These are phyloP conservation scores for Hippolais icterina DNA, from an alignment of 2,113 vertebrate species.

Conservation along the genomic window DNA sequence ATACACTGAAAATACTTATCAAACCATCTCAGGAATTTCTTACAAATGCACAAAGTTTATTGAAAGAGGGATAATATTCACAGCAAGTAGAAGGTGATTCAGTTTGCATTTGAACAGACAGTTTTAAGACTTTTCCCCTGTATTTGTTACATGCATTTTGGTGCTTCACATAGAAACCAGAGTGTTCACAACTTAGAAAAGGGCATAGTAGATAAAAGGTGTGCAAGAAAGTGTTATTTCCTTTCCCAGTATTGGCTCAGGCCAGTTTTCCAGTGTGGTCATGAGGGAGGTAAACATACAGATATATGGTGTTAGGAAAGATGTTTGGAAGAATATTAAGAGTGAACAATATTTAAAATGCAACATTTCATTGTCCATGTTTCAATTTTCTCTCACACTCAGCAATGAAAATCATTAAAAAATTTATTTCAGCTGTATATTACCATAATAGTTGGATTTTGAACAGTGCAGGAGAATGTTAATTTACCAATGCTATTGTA, in stretches of 20 bases:
- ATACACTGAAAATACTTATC: background rate
- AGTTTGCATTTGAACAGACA: background rate
- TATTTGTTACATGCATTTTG: background rate
- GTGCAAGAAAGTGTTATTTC: background rate
- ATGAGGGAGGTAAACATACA: background rate
- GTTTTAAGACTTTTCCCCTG: background rate
- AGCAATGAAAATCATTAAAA: background rate
- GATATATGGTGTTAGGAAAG: background rate
- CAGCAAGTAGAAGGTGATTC: background rate
- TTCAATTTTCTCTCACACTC: background rate
- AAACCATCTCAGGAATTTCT: background rate
- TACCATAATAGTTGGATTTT: background rate
- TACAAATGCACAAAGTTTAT: background rate
- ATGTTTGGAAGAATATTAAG: background rate
- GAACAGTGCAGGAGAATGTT: background rate
- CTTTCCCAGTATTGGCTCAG: background rate
- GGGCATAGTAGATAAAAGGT: background rate
- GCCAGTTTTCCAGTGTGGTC: background rate
- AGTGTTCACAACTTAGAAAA: background rate
- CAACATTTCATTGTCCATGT: background rate
- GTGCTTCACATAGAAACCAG: background rate
- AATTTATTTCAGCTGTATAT: background rate
- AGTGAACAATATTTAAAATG: background rate
- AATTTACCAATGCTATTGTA: background rate
- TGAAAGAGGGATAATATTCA: background rate